Evolutionary conservation across 2,797 vertebrate species (phyloP).

Genomic region (Bovichtus variegatus): DNA sequence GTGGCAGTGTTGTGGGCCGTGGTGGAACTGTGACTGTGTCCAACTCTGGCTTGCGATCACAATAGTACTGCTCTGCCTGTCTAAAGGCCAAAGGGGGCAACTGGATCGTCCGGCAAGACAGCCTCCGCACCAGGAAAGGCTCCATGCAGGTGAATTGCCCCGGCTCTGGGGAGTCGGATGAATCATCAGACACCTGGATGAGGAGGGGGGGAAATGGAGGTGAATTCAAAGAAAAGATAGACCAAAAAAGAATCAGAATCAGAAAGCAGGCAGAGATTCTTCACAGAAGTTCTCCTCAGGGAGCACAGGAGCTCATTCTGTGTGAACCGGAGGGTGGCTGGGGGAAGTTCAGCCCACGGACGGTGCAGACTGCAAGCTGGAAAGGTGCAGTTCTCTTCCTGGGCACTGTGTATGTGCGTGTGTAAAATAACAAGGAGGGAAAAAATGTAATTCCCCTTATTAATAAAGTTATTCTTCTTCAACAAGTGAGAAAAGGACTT

Average conservation of each 20-base stretch:
- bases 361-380: neutral
- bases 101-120: slow-evolving; percentile 91
- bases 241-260: neutral
- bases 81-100: slow-evolving; percentile 94
- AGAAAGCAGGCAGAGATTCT: neutral
- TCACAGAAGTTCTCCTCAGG: neutral
- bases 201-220: neutral
- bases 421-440: neutral
- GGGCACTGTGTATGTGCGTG: neutral
- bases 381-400: neutral
- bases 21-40: slow-evolving; percentile 87
- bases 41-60: slow-evolving; percentile 86
- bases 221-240: slow-evolving; percentile 8
- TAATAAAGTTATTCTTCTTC: neutral
- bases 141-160: slow-evolving; percentile 88
- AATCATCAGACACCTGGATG: slow-evolving; percentile 89
- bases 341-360: neutral
- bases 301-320: neutral
- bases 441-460: neutral
- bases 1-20: slow-evolving; percentile 90
- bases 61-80: slow-evolving; percentile 93
- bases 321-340: neutral
- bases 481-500: slow-evolving; percentile 1
- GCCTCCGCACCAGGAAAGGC: slow-evolving; percentile 90
- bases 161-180: slow-evolving; percentile 85